Evolutionary conservation across 2,888 invertebrate species (phyloP), one percentile per base, ranked within the genome.

Genomic region (Leptinotarsa peninsularis): DNA sequence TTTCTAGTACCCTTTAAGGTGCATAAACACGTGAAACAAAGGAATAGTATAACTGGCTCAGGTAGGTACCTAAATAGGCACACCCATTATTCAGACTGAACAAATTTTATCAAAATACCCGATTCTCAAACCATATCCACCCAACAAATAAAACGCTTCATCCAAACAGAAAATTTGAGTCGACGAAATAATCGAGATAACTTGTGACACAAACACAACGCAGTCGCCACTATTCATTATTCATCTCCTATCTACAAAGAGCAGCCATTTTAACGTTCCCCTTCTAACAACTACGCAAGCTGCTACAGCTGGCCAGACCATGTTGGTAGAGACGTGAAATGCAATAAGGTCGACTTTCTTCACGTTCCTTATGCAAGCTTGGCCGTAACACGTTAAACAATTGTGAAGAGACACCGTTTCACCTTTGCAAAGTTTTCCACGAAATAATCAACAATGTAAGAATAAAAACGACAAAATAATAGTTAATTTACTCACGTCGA

Each of bases 331-430:
- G 43, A 10, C 43, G 43, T 67, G 71, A 67, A 49, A 89, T 89
- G 90, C 90, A 89, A 89, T 90, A 91, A 90, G 91, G 90, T 90
- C 90, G 90, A 90, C 89, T 90, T 90, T 90, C 89, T 89, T 89
- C 89, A 89, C 78, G 88, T 89, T 89, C 88, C 89, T 85, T 85
- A 88, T 88, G 89, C 88, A 87, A 89, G 89, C 87, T 88, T 88
- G 89, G 88, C 90, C 89, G 89, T 88, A 89, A 58, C 43, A 15
- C 70, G 58, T 89, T 88, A 87, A 89, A 88, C 87, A 89, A 89
- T 56, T 73, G 66, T 72, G 72, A 69, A 69, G 73, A 76, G 54
- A 78, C 73, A 71, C 21, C 58, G 74, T 75, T 23, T 68, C 54
- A 63, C 43, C 43, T 63, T 73, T 60, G 68, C 73, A 18, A 50